A percentile compares a stretch with the other conserved stretches of the same genome.
Evolutionary conservation across 2,797 vertebrate species (phyloP).

Genomic region (Odontamblyopus lacepedii): DNA sequence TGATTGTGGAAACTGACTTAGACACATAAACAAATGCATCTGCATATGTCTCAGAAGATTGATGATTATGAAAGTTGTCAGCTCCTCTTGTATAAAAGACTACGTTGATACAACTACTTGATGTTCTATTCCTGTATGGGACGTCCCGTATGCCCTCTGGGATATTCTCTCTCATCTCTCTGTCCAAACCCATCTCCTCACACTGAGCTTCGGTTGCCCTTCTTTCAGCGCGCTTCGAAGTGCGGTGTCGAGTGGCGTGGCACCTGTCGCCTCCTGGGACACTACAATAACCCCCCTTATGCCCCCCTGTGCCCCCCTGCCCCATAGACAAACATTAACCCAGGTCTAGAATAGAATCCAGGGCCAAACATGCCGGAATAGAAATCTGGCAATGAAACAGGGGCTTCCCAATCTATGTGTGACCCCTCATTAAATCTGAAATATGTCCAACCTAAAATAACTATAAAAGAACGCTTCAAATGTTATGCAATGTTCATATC

Average conservation of each 20-base stretch:
- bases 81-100: background rate
- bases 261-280: constrained; percentile 9
- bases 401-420: constrained; percentile 6
- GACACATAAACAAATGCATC: background rate
- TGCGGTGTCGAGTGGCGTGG: constrained; percentile 7
- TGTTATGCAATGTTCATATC: background rate
- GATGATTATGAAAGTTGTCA: background rate
- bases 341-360: background rate
- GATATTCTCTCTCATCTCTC: constrained; percentile 9
- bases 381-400: background rate
- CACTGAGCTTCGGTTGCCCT: constrained; percentile 2
- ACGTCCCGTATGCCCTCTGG: background rate
- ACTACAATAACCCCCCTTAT: constrained; percentile 4
- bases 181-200: constrained; percentile 7
- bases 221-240: constrained; percentile 7
- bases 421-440: constrained; percentile 1
- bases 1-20: too few relatives aligned
- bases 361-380: background rate
- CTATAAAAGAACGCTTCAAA: background rate
- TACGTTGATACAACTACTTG: background rate
- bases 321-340: constrained; percentile 1
- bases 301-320: too few relatives aligned
- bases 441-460: background rate
- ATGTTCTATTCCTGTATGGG: constrained; percentile 10
- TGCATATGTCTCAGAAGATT: background rate